These are phyloP conservation scores for Gephyroberyx darwinii DNA, from an alignment of 2,797 vertebrate genomes.

Conservation along the genomic window DNA sequence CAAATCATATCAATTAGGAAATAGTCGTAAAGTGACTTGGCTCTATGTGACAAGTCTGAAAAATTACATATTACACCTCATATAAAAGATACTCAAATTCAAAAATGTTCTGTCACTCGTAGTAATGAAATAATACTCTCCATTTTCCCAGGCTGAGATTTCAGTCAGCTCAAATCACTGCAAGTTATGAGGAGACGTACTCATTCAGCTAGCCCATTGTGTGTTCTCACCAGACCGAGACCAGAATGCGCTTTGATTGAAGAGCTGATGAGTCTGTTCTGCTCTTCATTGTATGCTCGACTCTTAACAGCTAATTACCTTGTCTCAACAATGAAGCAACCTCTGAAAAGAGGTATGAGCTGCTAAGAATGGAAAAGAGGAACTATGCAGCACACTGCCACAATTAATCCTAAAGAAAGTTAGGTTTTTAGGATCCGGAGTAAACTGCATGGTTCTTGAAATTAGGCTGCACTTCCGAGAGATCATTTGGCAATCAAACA, in stretches of 20 bases:
- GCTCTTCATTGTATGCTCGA: conserved; percentile 32
- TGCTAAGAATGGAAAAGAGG: conserved; percentile 30
- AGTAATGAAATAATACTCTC: conserved; percentile 5
- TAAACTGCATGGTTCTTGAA: neutral
- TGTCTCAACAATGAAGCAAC: conserved; percentile 39
- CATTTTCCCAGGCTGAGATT: neutral
- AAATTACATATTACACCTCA: neutral
- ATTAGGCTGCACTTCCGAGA: neutral
- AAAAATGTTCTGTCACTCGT: conserved; percentile 3
- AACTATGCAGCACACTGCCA: conserved; percentile 20
- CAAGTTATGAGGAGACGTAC: conserved; percentile 1
- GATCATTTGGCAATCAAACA: too few species aligned
- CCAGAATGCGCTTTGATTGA: conserved; percentile 51
- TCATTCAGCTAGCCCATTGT: conserved; percentile 22
- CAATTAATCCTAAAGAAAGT: conserved; percentile 25
- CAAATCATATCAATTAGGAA: conserved; percentile 4
- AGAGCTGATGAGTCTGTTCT: conserved; percentile 48
- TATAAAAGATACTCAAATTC: conserved; percentile 1
- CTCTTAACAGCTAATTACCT: conserved; percentile 59
- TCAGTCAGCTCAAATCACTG: neutral
- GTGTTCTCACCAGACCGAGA: conserved; percentile 34
- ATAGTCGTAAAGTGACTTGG: neutral
- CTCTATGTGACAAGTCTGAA: neutral
- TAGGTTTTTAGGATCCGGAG: conserved; percentile 1
- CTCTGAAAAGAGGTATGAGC: conserved; percentile 42